These are phyloP conservation scores for Hylaeus volcanicus DNA, from an alignment of 1,140 invertebrate genomes.

Conservation along the genomic window DNA sequence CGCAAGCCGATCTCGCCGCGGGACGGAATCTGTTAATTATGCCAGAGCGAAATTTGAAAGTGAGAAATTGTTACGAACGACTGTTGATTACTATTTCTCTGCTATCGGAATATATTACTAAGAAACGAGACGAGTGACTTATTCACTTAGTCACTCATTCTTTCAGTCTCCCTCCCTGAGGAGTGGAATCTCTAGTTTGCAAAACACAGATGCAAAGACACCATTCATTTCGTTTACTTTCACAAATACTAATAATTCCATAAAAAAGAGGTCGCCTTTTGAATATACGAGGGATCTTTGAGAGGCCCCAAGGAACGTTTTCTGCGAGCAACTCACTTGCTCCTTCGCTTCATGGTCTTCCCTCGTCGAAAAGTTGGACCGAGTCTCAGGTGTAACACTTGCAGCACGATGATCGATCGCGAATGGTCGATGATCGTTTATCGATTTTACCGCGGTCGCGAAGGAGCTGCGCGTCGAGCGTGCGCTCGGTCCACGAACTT, in stretches of 20 bases:
- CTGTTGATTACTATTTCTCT: background rate
- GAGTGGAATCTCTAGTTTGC: no score
- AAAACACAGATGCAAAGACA: no score
- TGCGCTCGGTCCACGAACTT: background rate
- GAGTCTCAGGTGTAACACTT: background rate
- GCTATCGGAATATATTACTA: background rate
- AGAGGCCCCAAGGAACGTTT: background rate
- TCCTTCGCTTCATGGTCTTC: conserved; percentile 54
- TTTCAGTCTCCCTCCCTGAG: no score
- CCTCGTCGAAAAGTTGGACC: background rate
- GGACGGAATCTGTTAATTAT: background rate
- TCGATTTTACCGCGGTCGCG: conserved; percentile 6
- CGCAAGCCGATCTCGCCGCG: background rate
- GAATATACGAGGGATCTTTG: no score
- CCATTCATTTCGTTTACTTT: no score
- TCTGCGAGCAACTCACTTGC: conserved; percentile 46
- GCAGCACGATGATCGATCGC: background rate
- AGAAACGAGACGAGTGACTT: no score
- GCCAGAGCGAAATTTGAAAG: conserved; percentile 5
- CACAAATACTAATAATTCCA: no score
- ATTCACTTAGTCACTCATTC: no score
- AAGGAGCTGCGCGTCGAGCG: background rate
- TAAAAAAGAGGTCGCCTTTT: no score
- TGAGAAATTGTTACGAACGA: background rate
- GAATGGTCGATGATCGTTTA: conserved; percentile 2